These are phyloP conservation scores for Sepiola atlantica DNA, from an alignment of 2,888 invertebrate genomes.

Conservation along the genomic window DNA sequence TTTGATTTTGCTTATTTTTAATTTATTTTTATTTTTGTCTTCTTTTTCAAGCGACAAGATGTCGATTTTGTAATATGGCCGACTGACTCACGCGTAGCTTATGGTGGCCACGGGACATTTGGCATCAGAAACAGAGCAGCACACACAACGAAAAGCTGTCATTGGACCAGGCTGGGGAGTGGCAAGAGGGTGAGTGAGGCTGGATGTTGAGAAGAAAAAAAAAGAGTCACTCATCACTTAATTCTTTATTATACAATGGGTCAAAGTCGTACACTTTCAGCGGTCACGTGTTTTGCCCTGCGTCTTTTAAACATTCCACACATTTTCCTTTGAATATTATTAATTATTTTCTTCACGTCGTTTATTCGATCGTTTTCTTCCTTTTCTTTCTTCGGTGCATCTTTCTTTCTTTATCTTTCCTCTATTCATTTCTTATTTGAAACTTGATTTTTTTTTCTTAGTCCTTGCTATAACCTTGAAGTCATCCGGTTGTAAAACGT, in stretches of 20 bases:
- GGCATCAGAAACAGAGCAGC: not conserved
- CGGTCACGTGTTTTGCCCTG: not conserved
- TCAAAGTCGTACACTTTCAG: not conserved
- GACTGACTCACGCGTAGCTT: constrained; percentile 32
- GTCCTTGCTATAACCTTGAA: no score
- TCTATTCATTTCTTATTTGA: not conserved
- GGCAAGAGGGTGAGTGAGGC: not conserved
- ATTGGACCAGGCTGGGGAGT: not conserved
- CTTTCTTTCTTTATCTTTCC: not conserved
- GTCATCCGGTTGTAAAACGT: no score
- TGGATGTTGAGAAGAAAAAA: not conserved
- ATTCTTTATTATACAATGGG: not conserved
- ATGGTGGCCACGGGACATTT: not conserved
- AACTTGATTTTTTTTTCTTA: no score
- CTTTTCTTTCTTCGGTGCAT: not conserved
- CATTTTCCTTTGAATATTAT: not conserved
- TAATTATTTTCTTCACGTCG: not conserved
- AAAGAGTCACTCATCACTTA: not conserved
- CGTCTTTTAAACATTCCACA: not conserved
- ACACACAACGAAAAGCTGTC: not conserved
- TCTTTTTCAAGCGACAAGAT: not conserved
- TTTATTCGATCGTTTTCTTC: not conserved
- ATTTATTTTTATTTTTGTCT: no score
- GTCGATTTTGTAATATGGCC: not conserved
- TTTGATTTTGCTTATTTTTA: no score